These are phyloP conservation scores for Eulemur macaco DNA, from an alignment of 2,113 vertebrate species.

Conservation along the genomic window DNA sequence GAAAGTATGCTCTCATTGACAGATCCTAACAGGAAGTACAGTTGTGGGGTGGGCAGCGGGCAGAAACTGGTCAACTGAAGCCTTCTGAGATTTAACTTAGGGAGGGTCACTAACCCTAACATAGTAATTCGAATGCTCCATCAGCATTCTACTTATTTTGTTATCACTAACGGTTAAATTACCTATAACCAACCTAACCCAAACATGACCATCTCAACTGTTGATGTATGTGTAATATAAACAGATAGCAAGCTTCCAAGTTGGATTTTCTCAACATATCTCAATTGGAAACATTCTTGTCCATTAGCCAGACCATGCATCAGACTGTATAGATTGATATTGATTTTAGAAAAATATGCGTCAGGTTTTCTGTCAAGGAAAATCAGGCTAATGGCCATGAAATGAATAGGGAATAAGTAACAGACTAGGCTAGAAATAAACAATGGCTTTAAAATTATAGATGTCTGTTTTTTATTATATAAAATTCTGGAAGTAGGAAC, in stretches of 20 bases:
- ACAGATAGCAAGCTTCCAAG: neutral
- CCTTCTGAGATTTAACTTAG: neutral
- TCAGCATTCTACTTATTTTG: neutral
- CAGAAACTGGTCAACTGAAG: neutral
- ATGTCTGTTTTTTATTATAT: neutral
- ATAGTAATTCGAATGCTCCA: neutral
- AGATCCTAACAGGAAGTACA: neutral
- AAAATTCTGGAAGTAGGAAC: neutral
- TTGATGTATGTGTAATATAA: neutral
- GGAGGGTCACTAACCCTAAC: neutral
- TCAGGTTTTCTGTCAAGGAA: neutral
- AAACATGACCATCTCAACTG: neutral
- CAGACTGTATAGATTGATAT: neutral
- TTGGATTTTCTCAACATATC: neutral
- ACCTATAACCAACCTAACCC: neutral
- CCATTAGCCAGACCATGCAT: neutral
- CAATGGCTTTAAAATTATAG: neutral
- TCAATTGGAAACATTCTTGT: constrained; percentile 8
- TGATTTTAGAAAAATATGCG: neutral
- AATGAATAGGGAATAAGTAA: neutral
- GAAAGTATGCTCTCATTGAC: neutral
- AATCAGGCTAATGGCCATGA: neutral
- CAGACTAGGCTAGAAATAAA: neutral
- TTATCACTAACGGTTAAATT: neutral
- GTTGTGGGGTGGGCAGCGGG: neutral